Conservation (phyloP, 2,888 invertebrate species). For the Eudemis profundana region DNA sequence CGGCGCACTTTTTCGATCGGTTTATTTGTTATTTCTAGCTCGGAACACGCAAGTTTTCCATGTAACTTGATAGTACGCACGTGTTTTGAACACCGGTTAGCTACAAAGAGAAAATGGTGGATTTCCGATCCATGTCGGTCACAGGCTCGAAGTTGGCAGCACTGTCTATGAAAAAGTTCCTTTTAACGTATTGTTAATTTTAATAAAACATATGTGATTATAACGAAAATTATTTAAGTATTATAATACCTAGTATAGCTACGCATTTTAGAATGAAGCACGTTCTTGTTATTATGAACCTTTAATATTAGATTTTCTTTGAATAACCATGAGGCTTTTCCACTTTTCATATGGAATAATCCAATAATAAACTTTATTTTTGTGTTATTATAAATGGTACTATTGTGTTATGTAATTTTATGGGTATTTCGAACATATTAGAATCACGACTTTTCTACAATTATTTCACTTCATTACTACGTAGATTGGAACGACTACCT, state of each 20-base stretch:
- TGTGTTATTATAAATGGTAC: too few relatives aligned
- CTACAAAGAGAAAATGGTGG: constrained; percentile 88
- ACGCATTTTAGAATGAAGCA: too few relatives aligned
- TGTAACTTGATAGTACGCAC: constrained; percentile 86
- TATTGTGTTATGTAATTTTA: too few relatives aligned
- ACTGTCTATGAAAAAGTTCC: constrained; percentile 57
- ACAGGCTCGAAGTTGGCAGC: constrained; percentile 66
- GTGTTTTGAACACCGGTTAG: constrained; percentile 87
- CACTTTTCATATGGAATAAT: too few relatives aligned
- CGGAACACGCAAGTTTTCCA: constrained; percentile 75
- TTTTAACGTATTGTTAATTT: constrained; percentile 50
- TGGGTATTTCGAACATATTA: too few relatives aligned
- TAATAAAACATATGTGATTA: neutral
- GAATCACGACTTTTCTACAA: neutral
- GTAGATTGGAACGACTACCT: neutral
- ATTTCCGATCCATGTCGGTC: constrained; percentile 81
- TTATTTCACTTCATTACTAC: neutral
- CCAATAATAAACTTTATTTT: too few relatives aligned
- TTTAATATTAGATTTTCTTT: too few relatives aligned
- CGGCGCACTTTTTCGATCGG: constrained; percentile 73
- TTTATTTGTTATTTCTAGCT: constrained; percentile 66
- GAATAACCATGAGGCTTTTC: too few relatives aligned
- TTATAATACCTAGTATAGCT: too few relatives aligned
- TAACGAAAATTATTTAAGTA: neutral
- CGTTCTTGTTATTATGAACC: too few relatives aligned